Evolutionary conservation across 2,113 vertebrate species (phyloP), one percentile per base, ranked within the genome.

Genomic region (Hucho hucho): DNA sequence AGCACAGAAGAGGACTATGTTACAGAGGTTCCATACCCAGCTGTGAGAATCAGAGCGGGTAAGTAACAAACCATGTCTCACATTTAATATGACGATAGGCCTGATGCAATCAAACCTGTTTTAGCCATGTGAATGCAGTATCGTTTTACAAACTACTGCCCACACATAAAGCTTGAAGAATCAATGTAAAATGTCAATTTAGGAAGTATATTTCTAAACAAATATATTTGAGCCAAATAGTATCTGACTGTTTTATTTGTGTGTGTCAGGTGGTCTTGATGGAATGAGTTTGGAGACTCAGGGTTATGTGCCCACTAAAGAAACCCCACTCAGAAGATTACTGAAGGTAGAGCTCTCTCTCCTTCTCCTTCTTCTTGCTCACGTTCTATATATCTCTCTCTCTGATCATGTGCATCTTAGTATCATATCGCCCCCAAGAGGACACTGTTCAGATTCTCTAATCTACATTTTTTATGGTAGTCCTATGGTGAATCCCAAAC

Each of bases 281-380:
- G 88, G 92, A 75, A 87, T 86, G 66, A 91, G 89, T 72, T 89
- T 92, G 78, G 86, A 92, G 49, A 89, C 92, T 84, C 90, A 92
- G 82, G 89, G 91, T 83, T 79, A 80, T 85, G 85, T 93, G 87
- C 89, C 91, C 81, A 90, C 92, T 87, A 90, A 92, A 88, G 93
- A 93, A 90, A 93, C 91, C 85, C 92, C 92, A 79, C 92, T 93
- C 83, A 87, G 90, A 87, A 94, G 91, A 92, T 92, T 93, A 87
- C 88, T 94, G 92, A 92, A 94, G 93, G 92, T 94, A 92, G 78
- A 68, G 65, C 24, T 20, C 28, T 2, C 64, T 66, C 64, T 26
- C 64, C 13, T 14, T 4, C 64, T 25, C 25, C 14, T 24, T 65
- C 64, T 24, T 43, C 9, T 43, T 43, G 37, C 7, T 11, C 26